Conservation (phyloP, 2,888 invertebrate genomes). For the Stictocephala bisonia region DNA sequence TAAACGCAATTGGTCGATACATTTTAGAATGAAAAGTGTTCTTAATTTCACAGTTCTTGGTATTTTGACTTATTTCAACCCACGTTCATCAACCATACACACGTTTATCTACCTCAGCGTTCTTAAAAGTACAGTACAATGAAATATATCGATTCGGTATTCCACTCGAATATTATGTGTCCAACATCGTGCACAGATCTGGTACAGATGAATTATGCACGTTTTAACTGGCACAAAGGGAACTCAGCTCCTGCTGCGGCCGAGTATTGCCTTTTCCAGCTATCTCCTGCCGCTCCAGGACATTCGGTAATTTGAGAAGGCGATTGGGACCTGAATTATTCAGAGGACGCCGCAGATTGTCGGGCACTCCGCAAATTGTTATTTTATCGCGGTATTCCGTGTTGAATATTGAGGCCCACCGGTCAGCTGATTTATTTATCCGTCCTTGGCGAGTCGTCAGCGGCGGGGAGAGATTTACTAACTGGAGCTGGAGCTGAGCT, state of each 20-base stretch:
- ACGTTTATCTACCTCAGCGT: no score
- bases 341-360: not conserved
- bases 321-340: conserved; percentile 31
- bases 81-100: no score
- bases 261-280: not conserved
- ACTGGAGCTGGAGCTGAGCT: not conserved
- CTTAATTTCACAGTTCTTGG: no score
- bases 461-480: conserved; percentile 31
- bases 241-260: not conserved
- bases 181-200: no score
- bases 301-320: conserved; percentile 5
- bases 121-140: no score
- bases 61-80: no score
- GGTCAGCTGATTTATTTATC: conserved; percentile 30
- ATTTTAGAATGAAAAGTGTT: no score
- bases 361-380: conserved; percentile 31
- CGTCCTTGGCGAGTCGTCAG: conserved; percentile 10
- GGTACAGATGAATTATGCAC: not conserved
- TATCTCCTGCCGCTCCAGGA: not conserved
- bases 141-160: no score
- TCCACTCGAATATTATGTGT: no score
- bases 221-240: not conserved
- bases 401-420: conserved; percentile 37
- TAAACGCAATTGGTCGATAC: no score
- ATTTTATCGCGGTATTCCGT: conserved; percentile 19